Conservation (phyloP, 2,888 invertebrate species). For the Caenorhabditis becei region DNA sequence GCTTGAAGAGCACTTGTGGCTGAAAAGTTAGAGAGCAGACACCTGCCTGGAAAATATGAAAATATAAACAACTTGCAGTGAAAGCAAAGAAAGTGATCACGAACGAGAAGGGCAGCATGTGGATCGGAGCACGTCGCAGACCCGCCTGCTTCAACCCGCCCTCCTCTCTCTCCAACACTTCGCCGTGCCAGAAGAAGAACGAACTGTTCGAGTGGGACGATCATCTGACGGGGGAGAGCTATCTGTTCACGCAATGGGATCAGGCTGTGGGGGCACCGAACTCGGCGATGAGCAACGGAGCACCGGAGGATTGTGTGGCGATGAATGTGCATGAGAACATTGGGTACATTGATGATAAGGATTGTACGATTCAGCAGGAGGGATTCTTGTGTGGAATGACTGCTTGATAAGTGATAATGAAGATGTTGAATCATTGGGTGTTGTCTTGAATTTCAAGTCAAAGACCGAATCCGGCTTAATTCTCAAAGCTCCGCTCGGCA, state of each 20-base stretch:
- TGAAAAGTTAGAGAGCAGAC: constrained; percentile 24
- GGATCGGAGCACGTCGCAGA: constrained; percentile 49
- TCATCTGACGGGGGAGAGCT: constrained; percentile 13
- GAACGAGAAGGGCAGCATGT: constrained; percentile 22
- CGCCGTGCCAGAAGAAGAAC: constrained; percentile 17
- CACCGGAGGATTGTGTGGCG: constrained; percentile 44
- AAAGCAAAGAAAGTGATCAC: constrained; percentile 31
- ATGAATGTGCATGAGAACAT: constrained; percentile 45
- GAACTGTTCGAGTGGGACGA: constrained; percentile 49
- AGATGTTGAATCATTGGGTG: not conserved
- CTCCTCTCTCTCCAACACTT: not conserved
- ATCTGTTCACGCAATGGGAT: constrained; percentile 50
- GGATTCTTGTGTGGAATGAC: constrained; percentile 48
- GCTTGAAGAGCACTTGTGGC: constrained; percentile 31
- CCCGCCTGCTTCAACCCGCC: constrained; percentile 21
- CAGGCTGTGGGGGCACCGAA: constrained; percentile 26
- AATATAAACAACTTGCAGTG: constrained; percentile 27
- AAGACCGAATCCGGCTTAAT: no score
- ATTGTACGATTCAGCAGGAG: constrained; percentile 21
- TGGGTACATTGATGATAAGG: constrained; percentile 40
- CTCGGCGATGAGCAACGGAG: constrained; percentile 25
- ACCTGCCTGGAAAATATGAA: no score
- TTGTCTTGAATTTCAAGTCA: no score
- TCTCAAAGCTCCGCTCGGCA: no score
- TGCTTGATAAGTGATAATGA: constrained; percentile 13